phyloP scores from a whole-genome alignment of 2,888 invertebrate species.

The Metopia argyrocephala region DNA sequence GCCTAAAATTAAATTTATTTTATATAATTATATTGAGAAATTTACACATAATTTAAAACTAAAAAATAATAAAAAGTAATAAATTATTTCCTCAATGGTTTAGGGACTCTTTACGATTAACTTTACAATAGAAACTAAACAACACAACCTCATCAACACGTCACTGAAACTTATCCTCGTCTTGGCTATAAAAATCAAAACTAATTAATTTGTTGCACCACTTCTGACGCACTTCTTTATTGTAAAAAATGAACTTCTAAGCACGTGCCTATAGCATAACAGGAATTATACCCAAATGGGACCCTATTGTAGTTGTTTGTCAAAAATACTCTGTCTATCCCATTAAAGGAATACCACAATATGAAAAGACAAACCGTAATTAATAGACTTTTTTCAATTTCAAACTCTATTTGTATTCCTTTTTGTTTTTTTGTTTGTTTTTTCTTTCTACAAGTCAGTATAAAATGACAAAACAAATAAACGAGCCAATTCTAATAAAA shows the following conservation, averaged over 20 bases:
- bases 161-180: too few relatives aligned
- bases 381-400: slow-evolving; percentile 10
- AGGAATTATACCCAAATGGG: slow-evolving; percentile 59
- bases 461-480: slow-evolving; percentile 36
- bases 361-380: too few relatives aligned
- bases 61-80: too few relatives aligned
- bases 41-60: too few relatives aligned
- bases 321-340: not conserved
- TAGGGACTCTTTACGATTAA: too few relatives aligned
- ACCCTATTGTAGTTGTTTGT: slow-evolving; percentile 29
- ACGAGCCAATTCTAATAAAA: slow-evolving; percentile 11
- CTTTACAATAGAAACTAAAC: too few relatives aligned
- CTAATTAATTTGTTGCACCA: not conserved
- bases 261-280: slow-evolving; percentile 37
- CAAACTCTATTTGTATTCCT: not conserved
- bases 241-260: not conserved
- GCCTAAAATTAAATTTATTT: too few relatives aligned
- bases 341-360: slow-evolving; percentile 32
- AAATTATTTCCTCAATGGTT: too few relatives aligned
- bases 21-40: too few relatives aligned
- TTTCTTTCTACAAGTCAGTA: not conserved
- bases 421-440: not conserved
- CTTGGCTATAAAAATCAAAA: too few relatives aligned
- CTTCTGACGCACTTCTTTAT: not conserved
- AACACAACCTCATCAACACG: too few relatives aligned